phyloP scores from a whole-genome alignment of 2,888 invertebrate species.

The Tiphia femorata region DNA sequence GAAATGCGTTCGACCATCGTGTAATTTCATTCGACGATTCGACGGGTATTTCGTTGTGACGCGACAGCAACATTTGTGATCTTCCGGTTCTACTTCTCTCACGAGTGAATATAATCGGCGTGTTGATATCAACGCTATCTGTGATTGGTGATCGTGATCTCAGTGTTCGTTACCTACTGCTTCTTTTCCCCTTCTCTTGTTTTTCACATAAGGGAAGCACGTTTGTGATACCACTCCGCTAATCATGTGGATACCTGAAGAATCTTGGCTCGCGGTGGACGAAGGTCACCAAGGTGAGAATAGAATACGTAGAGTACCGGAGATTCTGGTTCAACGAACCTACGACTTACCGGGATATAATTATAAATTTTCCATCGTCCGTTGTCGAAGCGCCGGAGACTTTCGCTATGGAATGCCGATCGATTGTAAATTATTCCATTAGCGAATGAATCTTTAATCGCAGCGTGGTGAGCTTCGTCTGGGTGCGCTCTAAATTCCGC shows the following conservation, averaged over 20 bases:
- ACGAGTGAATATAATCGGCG: not conserved
- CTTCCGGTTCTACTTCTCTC: no score
- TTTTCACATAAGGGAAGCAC: not conserved
- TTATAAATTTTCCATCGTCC: no score
- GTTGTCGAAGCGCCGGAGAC: no score
- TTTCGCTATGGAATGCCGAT: no score
- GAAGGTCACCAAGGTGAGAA: constrained; percentile 11
- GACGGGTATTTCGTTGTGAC: not conserved
- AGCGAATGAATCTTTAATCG: no score
- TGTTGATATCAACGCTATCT: not conserved
- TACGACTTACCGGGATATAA: no score
- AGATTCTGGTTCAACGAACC: no score
- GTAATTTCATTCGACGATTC: not conserved
- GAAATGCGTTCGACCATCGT: not conserved
- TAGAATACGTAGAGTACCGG: no score
- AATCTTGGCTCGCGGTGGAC: constrained; percentile 12
- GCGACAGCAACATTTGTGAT: no score
- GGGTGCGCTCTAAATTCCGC: no score
- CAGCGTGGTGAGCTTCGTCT: no score
- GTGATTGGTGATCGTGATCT: constrained; percentile 4
- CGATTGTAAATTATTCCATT: no score
- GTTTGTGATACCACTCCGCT: constrained; percentile 4
- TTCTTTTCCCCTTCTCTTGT: not conserved
- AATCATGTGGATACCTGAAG: constrained; percentile 47
- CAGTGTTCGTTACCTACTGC: constrained; percentile 7